Evolutionary conservation across 64 coral and sea anemone genomes (phyloP), one percentile per base, ranked within the genome.

Genomic region (Cladopsammia gracilis): DNA sequence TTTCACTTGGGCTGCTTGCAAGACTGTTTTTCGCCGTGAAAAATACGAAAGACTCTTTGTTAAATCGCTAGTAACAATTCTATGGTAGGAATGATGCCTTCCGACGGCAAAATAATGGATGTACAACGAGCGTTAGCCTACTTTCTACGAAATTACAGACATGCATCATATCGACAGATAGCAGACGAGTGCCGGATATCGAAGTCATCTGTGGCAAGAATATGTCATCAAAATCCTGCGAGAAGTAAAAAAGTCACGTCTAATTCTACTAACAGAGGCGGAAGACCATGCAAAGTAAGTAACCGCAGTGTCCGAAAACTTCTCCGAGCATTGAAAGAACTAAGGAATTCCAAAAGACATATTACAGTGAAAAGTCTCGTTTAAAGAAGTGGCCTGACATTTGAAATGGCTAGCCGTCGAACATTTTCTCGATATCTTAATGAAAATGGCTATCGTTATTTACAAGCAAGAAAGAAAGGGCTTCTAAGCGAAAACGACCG

Each of bases 381-480:
- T 10, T 47, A 89, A 75, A 54, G 34, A 50, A 76, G 50, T 51
- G 86, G 86, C 9, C 23, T 76, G 22, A 34, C 71, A 26, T 71
- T 89, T 25, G 54, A 49, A 43, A 70, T 71, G 23, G 46, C 86
- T 58, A 71, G 51, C 75, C 49, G 70, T 43, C 49, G 70, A 11
- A 89, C 86, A 64, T 89, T 74, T 43, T 74, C 65, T 54, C 86
- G 70, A 20, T 77, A 46, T 43, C 72, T 78, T 47, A 89, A 89
- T 48, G 34, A 73, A 18, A 47, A 77, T 47, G 73, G 87, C 25
- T 77, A 76, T 64, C 12, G 54, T 23, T 89, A 62, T 77, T 43
- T 76, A 77, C 75, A 79, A 67, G 73, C 75, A n/a, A 24, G 74
- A 22, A 79, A 79, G 46, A 90, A 90, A 53, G 88, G 60, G 7